Evolutionary conservation across 2,888 invertebrate genomes (phyloP).

Genomic region (Lysandra coridon): DNA sequence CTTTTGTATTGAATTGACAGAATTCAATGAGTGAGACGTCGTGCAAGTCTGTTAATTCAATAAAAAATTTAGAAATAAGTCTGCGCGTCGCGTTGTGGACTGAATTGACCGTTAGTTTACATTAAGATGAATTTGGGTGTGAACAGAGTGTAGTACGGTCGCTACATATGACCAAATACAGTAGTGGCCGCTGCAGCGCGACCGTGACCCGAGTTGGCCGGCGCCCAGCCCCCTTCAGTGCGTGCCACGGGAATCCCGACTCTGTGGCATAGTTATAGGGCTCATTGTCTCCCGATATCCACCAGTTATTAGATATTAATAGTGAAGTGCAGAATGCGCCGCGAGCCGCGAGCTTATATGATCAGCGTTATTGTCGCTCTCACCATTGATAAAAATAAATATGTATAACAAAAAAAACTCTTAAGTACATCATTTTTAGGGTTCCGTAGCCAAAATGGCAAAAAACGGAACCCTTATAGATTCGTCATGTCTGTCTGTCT

Average conservation of each 20-base stretch:
- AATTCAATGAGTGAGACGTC: too few species aligned
- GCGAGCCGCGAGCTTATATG: conserved; percentile 66
- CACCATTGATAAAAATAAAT: not conserved
- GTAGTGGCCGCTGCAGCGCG: not conserved
- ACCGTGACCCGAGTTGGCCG: conserved; percentile 1
- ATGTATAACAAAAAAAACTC: too few species aligned
- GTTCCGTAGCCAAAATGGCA: too few species aligned
- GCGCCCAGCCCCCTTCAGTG: not conserved
- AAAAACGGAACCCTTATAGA: too few species aligned
- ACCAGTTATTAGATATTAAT: conserved; percentile 53
- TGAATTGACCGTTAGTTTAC: not conserved
- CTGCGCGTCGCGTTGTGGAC: too few species aligned
- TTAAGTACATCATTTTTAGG: too few species aligned
- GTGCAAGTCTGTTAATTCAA: too few species aligned
- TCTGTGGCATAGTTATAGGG: conserved; percentile 42
- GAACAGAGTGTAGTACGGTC: not conserved
- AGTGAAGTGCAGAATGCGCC: conserved; percentile 67
- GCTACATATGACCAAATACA: not conserved
- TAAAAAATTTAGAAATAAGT: too few species aligned
- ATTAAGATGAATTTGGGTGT: not conserved
- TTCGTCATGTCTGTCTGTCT: too few species aligned
- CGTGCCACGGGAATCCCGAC: conserved; percentile 39
- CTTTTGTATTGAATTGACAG: too few species aligned
- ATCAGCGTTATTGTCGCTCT: conserved; percentile 49
- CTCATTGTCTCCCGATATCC: conserved; percentile 39